Evolutionary conservation across 2,888 invertebrate genomes (phyloP).

Genomic region (Luperina testacea): DNA sequence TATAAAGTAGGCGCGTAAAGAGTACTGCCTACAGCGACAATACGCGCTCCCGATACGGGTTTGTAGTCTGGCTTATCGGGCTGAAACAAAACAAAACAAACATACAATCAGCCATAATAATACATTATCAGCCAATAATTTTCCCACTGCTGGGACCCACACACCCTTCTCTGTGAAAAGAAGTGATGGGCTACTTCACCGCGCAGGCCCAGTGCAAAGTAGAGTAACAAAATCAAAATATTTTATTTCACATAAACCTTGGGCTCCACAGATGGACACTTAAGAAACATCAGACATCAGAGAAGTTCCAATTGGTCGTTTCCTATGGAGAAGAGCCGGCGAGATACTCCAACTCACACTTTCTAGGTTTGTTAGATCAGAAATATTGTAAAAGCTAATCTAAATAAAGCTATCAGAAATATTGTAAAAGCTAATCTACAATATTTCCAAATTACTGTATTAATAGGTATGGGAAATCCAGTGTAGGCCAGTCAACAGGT

Average conservation of each 20-base stretch:
- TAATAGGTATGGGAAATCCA: neutral
- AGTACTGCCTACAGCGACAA: constrained; percentile 79
- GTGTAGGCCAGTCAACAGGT: neutral
- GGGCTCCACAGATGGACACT: neutral
- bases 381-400: too few relatives aligned
- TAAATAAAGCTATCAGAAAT: too few relatives aligned
- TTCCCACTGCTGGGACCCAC: too few relatives aligned
- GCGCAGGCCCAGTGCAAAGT: neutral
- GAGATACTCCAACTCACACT: neutral
- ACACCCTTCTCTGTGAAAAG: neutral
- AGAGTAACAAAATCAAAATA: neutral
- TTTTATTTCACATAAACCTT: neutral
- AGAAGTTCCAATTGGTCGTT: neutral
- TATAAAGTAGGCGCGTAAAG: constrained; percentile 82
- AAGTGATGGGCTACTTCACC: neutral
- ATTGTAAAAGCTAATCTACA: too few relatives aligned
- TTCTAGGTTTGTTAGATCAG: too few relatives aligned
- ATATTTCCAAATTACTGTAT: neutral
- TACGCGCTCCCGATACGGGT: constrained; percentile 74
- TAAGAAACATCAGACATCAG: neutral
- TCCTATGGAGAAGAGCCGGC: neutral
- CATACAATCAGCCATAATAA: neutral
- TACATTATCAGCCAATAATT: neutral
- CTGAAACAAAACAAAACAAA: constrained; percentile 70
- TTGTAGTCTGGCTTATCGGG: constrained; percentile 81